phyloP scores from a whole-genome alignment of 2,113 vertebrate genomes.

The Rhinopomastus cyanomelas region DNA sequence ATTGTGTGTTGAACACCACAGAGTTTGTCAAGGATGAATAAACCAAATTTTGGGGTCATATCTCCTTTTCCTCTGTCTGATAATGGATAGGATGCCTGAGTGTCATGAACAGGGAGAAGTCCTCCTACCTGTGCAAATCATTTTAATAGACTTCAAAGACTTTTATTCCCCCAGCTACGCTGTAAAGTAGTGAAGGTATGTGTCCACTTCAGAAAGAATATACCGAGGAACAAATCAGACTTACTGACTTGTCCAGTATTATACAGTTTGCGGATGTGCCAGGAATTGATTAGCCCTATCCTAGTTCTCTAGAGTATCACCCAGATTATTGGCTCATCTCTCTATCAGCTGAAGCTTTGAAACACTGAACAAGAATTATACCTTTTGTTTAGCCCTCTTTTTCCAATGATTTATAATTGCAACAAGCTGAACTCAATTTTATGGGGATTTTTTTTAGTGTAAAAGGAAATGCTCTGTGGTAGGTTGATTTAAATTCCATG shows the following conservation, averaged over 20 bases:
- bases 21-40: neutral
- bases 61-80: neutral
- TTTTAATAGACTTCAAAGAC: neutral
- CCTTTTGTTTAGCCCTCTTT: conserved; percentile 36
- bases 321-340: conserved; percentile 4
- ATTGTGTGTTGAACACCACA: neutral
- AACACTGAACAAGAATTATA: conserved; percentile 5
- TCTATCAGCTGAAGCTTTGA: neutral
- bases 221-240: conserved; percentile 28
- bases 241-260: conserved; percentile 13
- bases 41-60: neutral
- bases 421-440: conserved; percentile 22
- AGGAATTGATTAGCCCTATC: conserved; percentile 26
- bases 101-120: neutral
- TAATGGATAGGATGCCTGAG: neutral
- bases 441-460: neutral
- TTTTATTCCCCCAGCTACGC: neutral
- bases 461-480: conserved; percentile 4
- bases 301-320: neutral
- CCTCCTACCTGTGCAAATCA: neutral
- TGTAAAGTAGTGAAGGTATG: neutral
- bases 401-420: conserved; percentile 3
- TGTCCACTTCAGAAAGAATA: conserved; percentile 16
- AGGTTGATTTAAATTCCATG: conserved; percentile 57
- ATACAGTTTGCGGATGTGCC: conserved; percentile 7